These are phyloP conservation scores for Drosophila parvula DNA, from an alignment of 1,140 invertebrate species.

Conservation along the genomic window DNA sequence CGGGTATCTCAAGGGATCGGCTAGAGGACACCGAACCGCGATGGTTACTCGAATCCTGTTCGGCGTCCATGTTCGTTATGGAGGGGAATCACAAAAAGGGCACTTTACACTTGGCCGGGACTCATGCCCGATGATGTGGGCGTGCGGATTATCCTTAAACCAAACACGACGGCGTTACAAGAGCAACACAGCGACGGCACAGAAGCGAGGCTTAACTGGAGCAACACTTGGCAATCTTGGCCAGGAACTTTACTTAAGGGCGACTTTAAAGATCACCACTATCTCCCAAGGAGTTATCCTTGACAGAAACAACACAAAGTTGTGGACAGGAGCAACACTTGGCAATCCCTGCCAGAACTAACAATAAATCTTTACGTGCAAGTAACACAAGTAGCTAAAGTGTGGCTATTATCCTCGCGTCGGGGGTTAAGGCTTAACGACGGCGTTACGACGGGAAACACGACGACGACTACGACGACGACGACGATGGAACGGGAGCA, in stretches of 20 bases:
- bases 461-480: constrained; percentile 19
- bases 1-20: constrained; percentile 74
- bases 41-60: constrained; percentile 62
- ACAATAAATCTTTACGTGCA: not conserved
- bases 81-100: constrained; percentile 1
- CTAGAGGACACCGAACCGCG: constrained; percentile 80
- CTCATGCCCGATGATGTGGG: constrained; percentile 14
- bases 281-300: constrained; percentile 5
- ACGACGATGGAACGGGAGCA: constrained; percentile 13
- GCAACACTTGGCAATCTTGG: not conserved
- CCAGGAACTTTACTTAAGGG: not conserved
- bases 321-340: not conserved
- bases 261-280: constrained; percentile 5
- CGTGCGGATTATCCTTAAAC: not conserved
- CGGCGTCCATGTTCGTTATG: constrained; percentile 46
- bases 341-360: not conserved
- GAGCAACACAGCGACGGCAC: not conserved
- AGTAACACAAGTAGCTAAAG: not conserved
- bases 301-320: not conserved
- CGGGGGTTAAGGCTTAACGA: constrained; percentile 18
- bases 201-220: not conserved
- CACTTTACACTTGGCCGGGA: constrained; percentile 5
- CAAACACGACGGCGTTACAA: not conserved
- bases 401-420: constrained; percentile 19
- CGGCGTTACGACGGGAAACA: constrained; percentile 19